Evolutionary conservation across 2,113 vertebrate species (phyloP).

Genomic region (Tychaedon coryphoeus): DNA sequence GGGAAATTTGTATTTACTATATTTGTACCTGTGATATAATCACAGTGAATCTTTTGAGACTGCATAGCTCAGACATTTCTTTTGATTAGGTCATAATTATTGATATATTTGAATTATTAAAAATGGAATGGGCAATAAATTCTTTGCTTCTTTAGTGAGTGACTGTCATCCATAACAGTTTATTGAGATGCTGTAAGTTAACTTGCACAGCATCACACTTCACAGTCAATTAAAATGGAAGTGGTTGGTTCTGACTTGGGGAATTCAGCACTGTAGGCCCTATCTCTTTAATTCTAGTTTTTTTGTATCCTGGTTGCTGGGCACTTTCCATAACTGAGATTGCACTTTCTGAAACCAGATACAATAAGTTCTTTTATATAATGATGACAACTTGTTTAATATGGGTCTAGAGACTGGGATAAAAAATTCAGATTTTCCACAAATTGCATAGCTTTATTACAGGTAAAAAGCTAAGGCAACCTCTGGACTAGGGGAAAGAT

Average conservation of each 20-base stretch:
- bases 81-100: neutral
- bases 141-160: neutral
- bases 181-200: neutral
- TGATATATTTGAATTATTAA: neutral
- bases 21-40: neutral
- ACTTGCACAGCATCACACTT: neutral
- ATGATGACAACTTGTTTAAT: neutral
- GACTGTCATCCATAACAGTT: neutral
- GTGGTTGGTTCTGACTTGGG: neutral
- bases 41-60: neutral
- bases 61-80: neutral
- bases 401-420: neutral
- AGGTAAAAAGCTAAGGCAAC: neutral
- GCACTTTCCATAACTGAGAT: neutral
- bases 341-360: neutral
- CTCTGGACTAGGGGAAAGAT: neutral
- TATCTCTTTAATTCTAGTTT: neutral
- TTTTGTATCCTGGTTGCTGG: neutral
- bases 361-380: neutral
- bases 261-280: neutral
- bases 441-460: neutral
- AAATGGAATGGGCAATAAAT: neutral
- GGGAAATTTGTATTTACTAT: neutral
- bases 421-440: neutral
- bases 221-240: neutral